Evolutionary conservation across 2,797 vertebrate genomes (phyloP).

Genomic region (Sebastes reedi): DNA sequence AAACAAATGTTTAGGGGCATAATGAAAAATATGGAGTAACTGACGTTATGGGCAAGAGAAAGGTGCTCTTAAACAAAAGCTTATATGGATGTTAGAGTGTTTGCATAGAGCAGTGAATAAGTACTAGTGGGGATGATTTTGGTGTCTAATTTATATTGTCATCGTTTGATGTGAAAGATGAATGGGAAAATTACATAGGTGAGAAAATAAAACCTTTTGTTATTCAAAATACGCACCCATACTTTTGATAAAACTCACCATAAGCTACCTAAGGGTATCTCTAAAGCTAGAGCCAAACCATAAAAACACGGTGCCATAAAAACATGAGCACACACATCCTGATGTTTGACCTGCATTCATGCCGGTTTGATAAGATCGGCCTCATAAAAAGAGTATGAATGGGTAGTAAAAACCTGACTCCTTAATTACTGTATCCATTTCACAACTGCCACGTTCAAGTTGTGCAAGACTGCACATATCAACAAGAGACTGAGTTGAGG

Average conservation of each 20-base stretch:
- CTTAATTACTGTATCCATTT: slow-evolving; percentile 29
- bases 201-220: neutral
- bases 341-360: slow-evolving; percentile 30
- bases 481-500: neutral
- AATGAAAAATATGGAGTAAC: neutral
- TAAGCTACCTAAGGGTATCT: neutral
- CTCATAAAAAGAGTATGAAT: slow-evolving; percentile 45
- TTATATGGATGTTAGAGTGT: neutral
- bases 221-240: neutral
- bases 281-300: slow-evolving; percentile 7
- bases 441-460: slow-evolving; percentile 5
- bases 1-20: neutral
- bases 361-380: slow-evolving; percentile 33
- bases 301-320: slow-evolving; percentile 43
- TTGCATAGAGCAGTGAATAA: neutral
- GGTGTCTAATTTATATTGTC: neutral
- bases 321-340: slow-evolving; percentile 54
- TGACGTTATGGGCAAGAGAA: neutral
- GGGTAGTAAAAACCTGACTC: slow-evolving; percentile 29
- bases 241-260: neutral
- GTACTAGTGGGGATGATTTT: neutral
- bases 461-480: neutral
- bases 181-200: neutral
- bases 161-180: neutral
- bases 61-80: neutral